These are phyloP conservation scores for Melipona quadrifasciata DNA, from an alignment of 1,140 invertebrate species.

Conservation along the genomic window DNA sequence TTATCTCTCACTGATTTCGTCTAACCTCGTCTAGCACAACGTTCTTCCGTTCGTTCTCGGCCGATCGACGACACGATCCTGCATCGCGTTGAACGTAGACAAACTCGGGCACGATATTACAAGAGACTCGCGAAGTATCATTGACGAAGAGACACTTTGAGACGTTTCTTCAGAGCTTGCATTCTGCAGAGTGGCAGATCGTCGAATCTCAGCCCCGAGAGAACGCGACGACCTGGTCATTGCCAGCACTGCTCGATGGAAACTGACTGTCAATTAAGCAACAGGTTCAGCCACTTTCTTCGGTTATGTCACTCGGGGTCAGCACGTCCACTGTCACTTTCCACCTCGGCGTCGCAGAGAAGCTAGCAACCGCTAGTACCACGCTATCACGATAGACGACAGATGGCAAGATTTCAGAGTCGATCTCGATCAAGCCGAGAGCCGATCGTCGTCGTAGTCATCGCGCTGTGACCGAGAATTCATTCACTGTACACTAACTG, in stretches of 20 bases:
- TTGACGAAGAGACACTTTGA: background rate
- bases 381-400: background rate
- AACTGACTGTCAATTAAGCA: conserved; percentile 49
- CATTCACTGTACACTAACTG: conserved; percentile 68
- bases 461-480: conserved; percentile 35
- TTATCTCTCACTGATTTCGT: background rate
- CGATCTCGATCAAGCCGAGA: conserved; percentile 29
- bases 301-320: conserved; percentile 63
- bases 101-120: background rate
- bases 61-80: background rate
- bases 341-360: background rate
- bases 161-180: conserved; percentile 14
- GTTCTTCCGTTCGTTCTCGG: background rate
- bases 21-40: background rate
- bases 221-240: conserved; percentile 27
- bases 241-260: conserved; percentile 27
- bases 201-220: conserved; percentile 6
- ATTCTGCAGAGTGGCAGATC: conserved; percentile 8
- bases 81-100: background rate
- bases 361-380: no score
- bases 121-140: background rate
- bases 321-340: conserved; percentile 49
- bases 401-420: background rate
- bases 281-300: conserved; percentile 68
- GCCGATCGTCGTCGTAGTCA: background rate